A percentile compares a stretch with the other conserved stretches of the same genome.
Conservation (phyloP, 2,113 vertebrate genomes). For the Eublepharis macularius region DNA sequence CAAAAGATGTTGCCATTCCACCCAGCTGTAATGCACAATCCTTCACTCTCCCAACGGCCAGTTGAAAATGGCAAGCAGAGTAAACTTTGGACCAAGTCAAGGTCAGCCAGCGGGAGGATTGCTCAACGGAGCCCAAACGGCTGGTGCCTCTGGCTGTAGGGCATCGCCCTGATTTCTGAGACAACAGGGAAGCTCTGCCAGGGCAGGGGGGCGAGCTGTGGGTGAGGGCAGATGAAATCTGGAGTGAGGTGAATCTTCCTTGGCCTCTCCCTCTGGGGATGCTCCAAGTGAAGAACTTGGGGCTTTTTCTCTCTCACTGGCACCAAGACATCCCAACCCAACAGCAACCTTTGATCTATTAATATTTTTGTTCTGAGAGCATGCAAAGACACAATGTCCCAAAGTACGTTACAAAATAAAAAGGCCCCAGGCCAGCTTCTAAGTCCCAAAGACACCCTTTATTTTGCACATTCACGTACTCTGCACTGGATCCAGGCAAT, state of each 20-base stretch:
- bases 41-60: background rate
- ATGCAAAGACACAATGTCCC: too few species aligned
- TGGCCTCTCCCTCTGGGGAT: too few species aligned
- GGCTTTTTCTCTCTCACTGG: too few species aligned
- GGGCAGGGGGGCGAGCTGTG: too few species aligned
- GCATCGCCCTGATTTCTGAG: background rate
- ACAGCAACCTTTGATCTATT: constrained; percentile 1
- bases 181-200: too few species aligned
- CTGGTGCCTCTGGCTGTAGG: background rate
- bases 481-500: too few species aligned
- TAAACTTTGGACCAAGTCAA: background rate
- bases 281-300: too few species aligned
- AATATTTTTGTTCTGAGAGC: background rate
- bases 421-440: too few species aligned
- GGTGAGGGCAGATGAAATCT: too few species aligned
- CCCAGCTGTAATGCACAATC: fast-evolving
- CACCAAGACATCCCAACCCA: too few species aligned
- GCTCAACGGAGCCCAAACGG: background rate
- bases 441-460: too few species aligned
- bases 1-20: background rate
- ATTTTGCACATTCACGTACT: too few species aligned
- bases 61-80: background rate
- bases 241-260: background rate
- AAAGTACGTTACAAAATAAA: background rate
- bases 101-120: background rate